Base-by-base conservation (phyloP, 2,888 invertebrate genomes). In the Amiota mariae region DNA sequence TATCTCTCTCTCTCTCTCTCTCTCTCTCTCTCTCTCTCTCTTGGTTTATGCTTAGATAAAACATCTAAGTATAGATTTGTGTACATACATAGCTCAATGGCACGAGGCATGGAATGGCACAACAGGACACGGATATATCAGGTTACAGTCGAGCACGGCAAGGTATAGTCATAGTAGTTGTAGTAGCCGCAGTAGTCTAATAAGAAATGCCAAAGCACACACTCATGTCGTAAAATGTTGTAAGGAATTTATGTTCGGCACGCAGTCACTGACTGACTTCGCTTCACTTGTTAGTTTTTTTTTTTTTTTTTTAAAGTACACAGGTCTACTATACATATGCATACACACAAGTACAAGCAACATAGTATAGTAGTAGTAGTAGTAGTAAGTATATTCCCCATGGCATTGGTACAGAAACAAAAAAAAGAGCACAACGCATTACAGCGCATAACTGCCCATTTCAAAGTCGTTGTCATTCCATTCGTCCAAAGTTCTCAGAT, bases 151-250 rank as follows among this genome's bases (percentile, higher is more conserved):
- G 48, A 59, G 66, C 66, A 73, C 56, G 57, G 36, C 24, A 13
- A 49, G 57, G 36, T 15, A 13, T n/a, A 11, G 36, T n/a, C 46
- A 3, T 13, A 18, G 57, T 13, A 64, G 66, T 59, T 6, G 3
- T 15, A 57, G 13, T n/a, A 15, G 57, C 18, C n/a, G 18, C 11
- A 20, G 18, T 59, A 76, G 73, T 79, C 84, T 85, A 82, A 83
- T 83, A 83, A 81, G 78, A 83, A 85, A 83, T 83, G 84, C 85
- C 84, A 78, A 78, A 75, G 84, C 83, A 83, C 82, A 83, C 81
- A 78, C 82, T 77, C 49, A 75, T 78, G 84, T 83, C 83, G 85
- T 83, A 85, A 85, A 85, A 85, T 81, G 74, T 75, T 79, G 81
- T 78, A 77, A 75, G 72, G 80, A 85, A 85, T 84, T 84, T 85